These are phyloP conservation scores for Gouania willdenowi DNA, from an alignment of 2,797 vertebrate genomes.

Conservation along the genomic window DNA sequence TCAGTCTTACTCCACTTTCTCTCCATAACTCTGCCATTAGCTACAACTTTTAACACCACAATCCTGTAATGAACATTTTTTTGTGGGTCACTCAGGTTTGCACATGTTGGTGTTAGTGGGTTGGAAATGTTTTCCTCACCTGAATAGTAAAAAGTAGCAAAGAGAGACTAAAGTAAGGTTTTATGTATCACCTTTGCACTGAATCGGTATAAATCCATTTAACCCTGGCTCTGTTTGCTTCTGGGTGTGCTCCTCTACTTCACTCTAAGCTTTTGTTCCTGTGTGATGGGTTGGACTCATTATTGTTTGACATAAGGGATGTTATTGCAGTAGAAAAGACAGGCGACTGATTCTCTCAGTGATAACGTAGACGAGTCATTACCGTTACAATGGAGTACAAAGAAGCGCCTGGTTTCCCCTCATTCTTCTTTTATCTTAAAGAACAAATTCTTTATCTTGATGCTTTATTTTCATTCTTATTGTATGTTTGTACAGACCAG, in stretches of 20 bases:
- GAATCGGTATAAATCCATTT: slow-evolving; percentile 1
- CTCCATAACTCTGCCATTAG: too few relatives aligned
- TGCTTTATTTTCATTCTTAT: slow-evolving; percentile 11
- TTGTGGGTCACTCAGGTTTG: too few relatives aligned
- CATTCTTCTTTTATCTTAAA: background rate
- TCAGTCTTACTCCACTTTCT: background rate
- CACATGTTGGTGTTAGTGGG: too few relatives aligned
- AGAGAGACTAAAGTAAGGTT: background rate
- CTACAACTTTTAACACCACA: background rate
- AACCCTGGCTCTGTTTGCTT: slow-evolving; percentile 18
- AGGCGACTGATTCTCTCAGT: slow-evolving; percentile 6
- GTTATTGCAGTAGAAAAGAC: slow-evolving; percentile 13
- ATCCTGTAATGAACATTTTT: background rate
- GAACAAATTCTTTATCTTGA: background rate
- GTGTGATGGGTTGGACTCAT: slow-evolving; percentile 13
- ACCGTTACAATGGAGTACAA: background rate
- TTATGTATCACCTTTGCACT: background rate
- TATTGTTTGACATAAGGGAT: slow-evolving; percentile 22
- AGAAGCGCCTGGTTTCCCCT: slow-evolving; percentile 1
- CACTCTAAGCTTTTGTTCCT: slow-evolving; percentile 27
- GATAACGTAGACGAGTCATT: slow-evolving; percentile 1
- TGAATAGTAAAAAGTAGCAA: background rate
- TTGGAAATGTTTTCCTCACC: too few relatives aligned
- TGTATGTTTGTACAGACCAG: background rate
- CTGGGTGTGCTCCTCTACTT: slow-evolving; percentile 11